Base-by-base conservation (phyloP, 2,797 vertebrate species). In the Ibycter americanus region DNA sequence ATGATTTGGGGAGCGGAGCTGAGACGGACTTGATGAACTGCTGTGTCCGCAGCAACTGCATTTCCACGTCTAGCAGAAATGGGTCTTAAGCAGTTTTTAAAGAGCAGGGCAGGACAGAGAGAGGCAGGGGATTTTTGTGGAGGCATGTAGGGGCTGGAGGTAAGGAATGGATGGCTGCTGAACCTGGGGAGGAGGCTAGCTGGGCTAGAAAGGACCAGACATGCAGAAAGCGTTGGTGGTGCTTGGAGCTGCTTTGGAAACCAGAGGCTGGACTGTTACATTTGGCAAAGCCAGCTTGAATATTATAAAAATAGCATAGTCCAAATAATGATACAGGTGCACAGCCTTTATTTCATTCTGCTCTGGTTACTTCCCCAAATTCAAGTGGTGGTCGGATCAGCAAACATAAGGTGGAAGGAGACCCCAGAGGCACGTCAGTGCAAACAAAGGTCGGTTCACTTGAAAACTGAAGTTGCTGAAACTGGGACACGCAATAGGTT, bases 311-410 rank as follows among this genome's bases (percentile, higher is more conserved):
- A 29, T n/a, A 38, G 14, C 23, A 8, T 3, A 44, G 27, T 47
- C 8, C 18, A 13, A 27, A 2, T 19, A 42, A 18, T 3, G 1
- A 15, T 40, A 27, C 18, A 10, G 9, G 8, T 26, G 7, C 12
- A 6, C n/a, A 32, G 15, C 9, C 15, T 42, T 52, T 65, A 2
- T 8, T 76, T 90, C 16, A 18, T 86, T 66, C 58, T 63, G 16
- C 31, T 83, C 62, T 67, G 47, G 26, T 85, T 66, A 8, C 1
- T 74, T 58, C 9, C 47, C n/a, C 47, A 66, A n/a, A 62, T 74
- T 56, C 6, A 8, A 23, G 31, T 12, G 9, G 18, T 62, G 32
- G 5, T 26, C 0, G 0, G 11, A n/a, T 20, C 29, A 61, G 31
- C 11, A 62, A 47, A 51, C 8, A 36, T 4, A 29, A 74, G 34